A percentile compares a stretch with the other conserved stretches of the same genome.
phyloP scores from a whole-genome alignment of 2,888 invertebrate species.

The Lithophane ornitopus region DNA sequence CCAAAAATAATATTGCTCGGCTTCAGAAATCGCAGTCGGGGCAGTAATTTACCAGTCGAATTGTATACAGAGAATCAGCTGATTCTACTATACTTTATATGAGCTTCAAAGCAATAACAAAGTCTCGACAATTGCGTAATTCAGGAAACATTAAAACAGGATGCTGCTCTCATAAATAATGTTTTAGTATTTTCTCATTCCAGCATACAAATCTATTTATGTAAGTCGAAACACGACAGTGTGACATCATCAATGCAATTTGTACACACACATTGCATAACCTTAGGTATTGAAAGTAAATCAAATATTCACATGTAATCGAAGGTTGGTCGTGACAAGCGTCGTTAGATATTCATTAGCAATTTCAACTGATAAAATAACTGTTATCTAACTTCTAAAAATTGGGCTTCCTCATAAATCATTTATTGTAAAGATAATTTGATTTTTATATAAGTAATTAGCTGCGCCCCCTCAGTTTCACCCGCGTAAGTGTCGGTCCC shows the following conservation, averaged over 20 bases:
- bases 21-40: too few relatives aligned
- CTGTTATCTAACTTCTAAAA: slow-evolving; percentile 34
- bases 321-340: slow-evolving; percentile 42
- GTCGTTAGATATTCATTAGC: slow-evolving; percentile 1
- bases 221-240: slow-evolving; percentile 22
- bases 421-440: neutral
- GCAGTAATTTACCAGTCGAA: neutral
- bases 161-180: slow-evolving; percentile 23
- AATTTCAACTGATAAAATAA: slow-evolving; percentile 21
- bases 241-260: slow-evolving; percentile 56
- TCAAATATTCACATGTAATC: slow-evolving; percentile 14
- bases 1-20: neutral
- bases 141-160: slow-evolving; percentile 7
- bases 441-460: neutral
- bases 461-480: too few relatives aligned
- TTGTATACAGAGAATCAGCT: neutral
- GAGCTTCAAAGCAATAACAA: neutral
- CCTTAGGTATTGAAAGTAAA: slow-evolving; percentile 32
- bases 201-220: slow-evolving; percentile 42
- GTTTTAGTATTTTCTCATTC: slow-evolving; percentile 23
- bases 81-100: neutral
- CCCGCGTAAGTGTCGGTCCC: too few relatives aligned
- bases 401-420: slow-evolving; percentile 5
- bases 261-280: slow-evolving; percentile 22
- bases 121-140: neutral